Evolutionary conservation across 2,797 vertebrate genomes (phyloP), one percentile per base, ranked within the genome.

Genomic region (Coccyzus lansbergi): DNA sequence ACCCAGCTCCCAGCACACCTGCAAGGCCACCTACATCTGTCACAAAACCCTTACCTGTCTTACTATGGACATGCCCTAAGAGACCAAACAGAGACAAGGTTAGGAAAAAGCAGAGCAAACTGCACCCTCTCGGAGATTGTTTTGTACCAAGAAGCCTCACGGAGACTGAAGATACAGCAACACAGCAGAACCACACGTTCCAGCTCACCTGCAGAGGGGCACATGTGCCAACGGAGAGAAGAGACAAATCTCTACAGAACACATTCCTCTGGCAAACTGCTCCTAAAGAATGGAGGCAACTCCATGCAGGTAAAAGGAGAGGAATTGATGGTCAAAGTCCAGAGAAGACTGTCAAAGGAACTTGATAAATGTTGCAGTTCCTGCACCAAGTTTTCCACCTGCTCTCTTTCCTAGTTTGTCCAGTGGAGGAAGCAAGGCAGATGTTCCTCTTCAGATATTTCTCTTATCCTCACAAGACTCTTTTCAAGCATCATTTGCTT

Each of bases 231-330:
- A 22, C 4, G 12, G n/a, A 31, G 36, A 33, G 55, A 51, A 69
- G 77, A 55, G 86, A 94, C 88, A 91, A 53, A 77, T 90, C 64
- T 82, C 90, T 65, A 65, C 74, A 67, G 33, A 56, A 52, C 51
- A 40, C 17, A 0, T 51, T 90, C 83, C 56, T 68, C 91, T 81
- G 62, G 48, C 51, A 85, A 58, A 21, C 36, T 33, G 77, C 60
- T 91, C 71, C 68, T 86, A 53, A 91, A 84, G 95, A 91, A 90
- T 58, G 38, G 70, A 93, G 62, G 9, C 29, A 82, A n/a, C 70
- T 82, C 17, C 0, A 77, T 82, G 22, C 71, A 88, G 81, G 46
- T 48, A 19, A 64, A 59, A 87, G 72, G 75, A 94, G 75, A 52
- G 25, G 33, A 86, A 96, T 72, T 88, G 92, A 91, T 15, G 12